These are phyloP conservation scores for Drosophila ficusphila DNA, from an alignment of 1,140 invertebrate species.

Conservation along the genomic window DNA sequence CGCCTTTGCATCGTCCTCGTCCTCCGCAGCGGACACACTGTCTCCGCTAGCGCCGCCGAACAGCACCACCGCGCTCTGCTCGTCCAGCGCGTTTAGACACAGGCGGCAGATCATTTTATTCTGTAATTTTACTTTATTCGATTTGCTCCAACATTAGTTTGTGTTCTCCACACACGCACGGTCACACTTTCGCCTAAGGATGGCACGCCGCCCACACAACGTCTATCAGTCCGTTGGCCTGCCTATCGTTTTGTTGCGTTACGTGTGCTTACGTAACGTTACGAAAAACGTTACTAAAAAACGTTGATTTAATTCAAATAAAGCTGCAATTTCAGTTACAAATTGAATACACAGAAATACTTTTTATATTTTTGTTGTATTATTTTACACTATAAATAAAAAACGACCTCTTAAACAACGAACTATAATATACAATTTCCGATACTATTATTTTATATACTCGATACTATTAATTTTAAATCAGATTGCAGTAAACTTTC, in stretches of 20 bases:
- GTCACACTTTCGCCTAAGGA: constrained; percentile 9
- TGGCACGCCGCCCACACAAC: background rate
- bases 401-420: too few relatives aligned
- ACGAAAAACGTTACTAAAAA: background rate
- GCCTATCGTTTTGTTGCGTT: background rate
- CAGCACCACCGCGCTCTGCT: constrained; percentile 61
- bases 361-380: too few relatives aligned
- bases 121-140: constrained; percentile 16
- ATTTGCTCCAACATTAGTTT: constrained; percentile 29
- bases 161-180: constrained; percentile 7
- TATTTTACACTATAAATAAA: too few relatives aligned
- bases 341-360: too few relatives aligned
- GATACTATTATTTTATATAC: background rate
- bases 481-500: background rate
- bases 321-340: too few relatives aligned
- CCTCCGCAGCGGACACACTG: constrained; percentile 21
- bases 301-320: background rate
- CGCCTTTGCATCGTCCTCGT: constrained; percentile 43
- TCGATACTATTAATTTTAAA: background rate
- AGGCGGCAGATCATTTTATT: constrained; percentile 78
- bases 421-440: background rate
- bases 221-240: background rate
- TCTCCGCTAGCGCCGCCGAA: constrained; percentile 33
- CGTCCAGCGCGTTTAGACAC: constrained; percentile 65
- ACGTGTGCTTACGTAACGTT: background rate